Conservation (phyloP, 2,113 vertebrate species). For the Lanius collurio region DNA sequence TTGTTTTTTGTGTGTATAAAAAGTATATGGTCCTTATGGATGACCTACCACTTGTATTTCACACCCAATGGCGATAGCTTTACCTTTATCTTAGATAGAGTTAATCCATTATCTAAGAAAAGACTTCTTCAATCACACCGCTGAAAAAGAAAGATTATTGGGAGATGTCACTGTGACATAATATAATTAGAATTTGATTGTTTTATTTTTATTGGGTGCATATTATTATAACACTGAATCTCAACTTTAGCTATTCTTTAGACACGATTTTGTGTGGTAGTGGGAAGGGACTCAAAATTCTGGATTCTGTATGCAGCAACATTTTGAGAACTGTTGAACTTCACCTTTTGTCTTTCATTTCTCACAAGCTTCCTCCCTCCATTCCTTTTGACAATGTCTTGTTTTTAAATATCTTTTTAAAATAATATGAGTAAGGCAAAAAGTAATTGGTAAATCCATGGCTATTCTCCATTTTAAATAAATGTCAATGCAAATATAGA, state of each 20-base stretch:
- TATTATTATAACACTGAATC: slow-evolving; percentile 48
- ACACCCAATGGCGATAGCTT: not conserved
- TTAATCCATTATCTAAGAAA: slow-evolving; percentile 17
- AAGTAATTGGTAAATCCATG: not conserved
- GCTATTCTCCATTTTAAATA: not conserved
- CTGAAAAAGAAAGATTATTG: slow-evolving; percentile 49
- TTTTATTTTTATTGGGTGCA: slow-evolving; percentile 60
- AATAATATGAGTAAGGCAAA: not conserved
- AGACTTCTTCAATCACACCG: slow-evolving; percentile 36
- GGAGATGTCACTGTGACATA: slow-evolving; percentile 21
- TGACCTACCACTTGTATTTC: not conserved
- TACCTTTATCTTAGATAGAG: slow-evolving; percentile 18
- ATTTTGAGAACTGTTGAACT: not conserved
- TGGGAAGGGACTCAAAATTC: not conserved
- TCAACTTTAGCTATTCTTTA: slow-evolving; percentile 22
- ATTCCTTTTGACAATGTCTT: not conserved
- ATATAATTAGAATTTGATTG: slow-evolving; percentile 41
- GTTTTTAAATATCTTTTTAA: slow-evolving; percentile 20
- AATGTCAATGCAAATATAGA: not conserved
- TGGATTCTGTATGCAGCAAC: not conserved
- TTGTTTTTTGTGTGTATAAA: not conserved
- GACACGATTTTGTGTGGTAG: slow-evolving; percentile 4
- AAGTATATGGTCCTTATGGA: not conserved
- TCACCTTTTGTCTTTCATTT: not conserved
- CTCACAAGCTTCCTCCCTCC: not conserved